Percentiles rank a stretch among this genome's conserved stretches.
Conservation (phyloP, 1,140 invertebrate genomes). For the Scaptomyza montana region DNA sequence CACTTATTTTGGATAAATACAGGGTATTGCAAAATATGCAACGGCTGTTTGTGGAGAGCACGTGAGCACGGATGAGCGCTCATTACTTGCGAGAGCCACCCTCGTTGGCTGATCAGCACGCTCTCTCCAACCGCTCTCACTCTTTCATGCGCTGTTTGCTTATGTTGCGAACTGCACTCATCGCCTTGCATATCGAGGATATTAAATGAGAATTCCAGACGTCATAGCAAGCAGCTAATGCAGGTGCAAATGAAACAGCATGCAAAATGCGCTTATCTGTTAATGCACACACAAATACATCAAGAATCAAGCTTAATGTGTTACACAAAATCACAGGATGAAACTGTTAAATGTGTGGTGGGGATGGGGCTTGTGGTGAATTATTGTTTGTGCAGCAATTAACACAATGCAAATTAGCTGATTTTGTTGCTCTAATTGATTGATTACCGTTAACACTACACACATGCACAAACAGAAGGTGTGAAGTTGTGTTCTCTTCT, state of each 20-base stretch:
- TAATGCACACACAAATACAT: conserved; percentile 39
- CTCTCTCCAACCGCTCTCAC: conserved; percentile 1
- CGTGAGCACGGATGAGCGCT: conserved; percentile 35
- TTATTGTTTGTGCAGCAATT: conserved; percentile 61
- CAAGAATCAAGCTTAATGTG: background rate
- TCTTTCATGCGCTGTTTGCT: conserved; percentile 12
- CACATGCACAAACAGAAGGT: conserved; percentile 11
- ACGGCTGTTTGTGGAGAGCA: conserved; percentile 29
- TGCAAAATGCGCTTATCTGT: conserved; percentile 29
- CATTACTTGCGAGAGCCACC: conserved; percentile 38
- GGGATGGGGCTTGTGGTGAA: background rate
- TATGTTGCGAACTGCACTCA: conserved; percentile 28
- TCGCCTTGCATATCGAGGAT: background rate
- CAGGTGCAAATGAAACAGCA: conserved; percentile 2
- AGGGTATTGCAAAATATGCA: conserved; percentile 20
- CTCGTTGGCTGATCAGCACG: conserved; percentile 41
- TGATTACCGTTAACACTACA: conserved; percentile 43
- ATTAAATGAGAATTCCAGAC: background rate
- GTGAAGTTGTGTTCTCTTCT: conserved; percentile 33
- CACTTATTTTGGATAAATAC: background rate
- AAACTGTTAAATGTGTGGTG: background rate
- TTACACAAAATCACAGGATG: background rate
- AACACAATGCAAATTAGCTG: conserved; percentile 58
- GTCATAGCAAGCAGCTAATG: background rate
- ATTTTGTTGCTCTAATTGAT: conserved; percentile 64